Evolutionary conservation across 2,797 vertebrate species (phyloP).

Genomic region (Channa striata): DNA sequence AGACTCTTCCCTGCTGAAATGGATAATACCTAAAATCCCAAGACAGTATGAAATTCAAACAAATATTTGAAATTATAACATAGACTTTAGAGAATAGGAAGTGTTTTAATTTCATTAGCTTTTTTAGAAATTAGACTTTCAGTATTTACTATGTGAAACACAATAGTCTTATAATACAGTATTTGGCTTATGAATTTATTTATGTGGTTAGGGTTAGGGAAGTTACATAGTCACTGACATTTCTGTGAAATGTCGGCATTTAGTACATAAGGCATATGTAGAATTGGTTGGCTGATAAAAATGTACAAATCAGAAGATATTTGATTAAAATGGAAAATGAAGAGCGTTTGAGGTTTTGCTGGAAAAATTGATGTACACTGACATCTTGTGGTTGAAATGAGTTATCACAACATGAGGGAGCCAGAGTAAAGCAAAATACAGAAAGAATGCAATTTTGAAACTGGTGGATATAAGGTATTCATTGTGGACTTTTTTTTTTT

Average conservation of each 20-base stretch:
- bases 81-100: not conserved
- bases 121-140: not conserved
- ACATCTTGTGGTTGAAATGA: constrained; percentile 59
- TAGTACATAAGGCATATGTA: not conserved
- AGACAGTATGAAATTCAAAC: not conserved
- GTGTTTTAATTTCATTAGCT: not conserved
- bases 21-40: not conserved
- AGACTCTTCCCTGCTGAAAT: not conserved
- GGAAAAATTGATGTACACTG: constrained; percentile 22
- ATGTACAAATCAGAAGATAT: not conserved
- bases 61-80: not conserved
- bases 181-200: not conserved
- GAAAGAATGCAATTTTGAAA: not conserved
- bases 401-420: constrained; percentile 7
- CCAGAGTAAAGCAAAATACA: not conserved
- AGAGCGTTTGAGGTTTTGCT: not conserved
- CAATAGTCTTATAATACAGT: too few relatives aligned
- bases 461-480: not conserved
- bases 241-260: constrained; percentile 5
- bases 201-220: not conserved
- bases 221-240: not conserved
- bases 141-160: not conserved
- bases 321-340: not conserved
- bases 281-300: not conserved
- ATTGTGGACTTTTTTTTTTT: constrained; percentile 15